Conservation (phyloP, 2,113 vertebrate genomes). For the Fregetta grallaria region DNA sequence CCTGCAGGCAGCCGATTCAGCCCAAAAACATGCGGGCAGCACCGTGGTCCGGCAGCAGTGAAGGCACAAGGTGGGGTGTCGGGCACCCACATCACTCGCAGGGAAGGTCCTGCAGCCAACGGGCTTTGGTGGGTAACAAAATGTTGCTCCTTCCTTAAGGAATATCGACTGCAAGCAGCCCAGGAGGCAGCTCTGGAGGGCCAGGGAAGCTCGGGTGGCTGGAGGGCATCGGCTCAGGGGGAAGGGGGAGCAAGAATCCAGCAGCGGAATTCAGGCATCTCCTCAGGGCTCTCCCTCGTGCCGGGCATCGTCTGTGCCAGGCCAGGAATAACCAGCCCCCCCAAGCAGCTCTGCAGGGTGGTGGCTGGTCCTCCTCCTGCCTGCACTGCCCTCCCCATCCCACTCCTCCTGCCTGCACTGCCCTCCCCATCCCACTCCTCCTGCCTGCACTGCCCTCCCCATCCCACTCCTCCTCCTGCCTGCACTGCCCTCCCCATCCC, state of each 20-base stretch:
- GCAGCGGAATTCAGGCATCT: neutral
- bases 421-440: neutral
- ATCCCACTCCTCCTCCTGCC: neutral
- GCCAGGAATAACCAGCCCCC: neutral
- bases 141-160: neutral
- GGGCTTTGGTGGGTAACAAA: neutral
- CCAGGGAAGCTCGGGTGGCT: neutral
- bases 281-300: accelerated
- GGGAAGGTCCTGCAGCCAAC: neutral
- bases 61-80: neutral
- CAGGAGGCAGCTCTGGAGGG: neutral
- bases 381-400: neutral
- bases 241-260: neutral
- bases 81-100: neutral
- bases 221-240: neutral
- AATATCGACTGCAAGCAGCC: neutral
- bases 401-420: neutral
- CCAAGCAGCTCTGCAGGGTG: neutral
- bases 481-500: neutral
- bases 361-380: neutral
- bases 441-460: neutral
- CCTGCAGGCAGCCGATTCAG: neutral
- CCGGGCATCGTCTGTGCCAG: accelerated
- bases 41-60: neutral
- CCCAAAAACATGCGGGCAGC: neutral